Evolutionary conservation across 2,888 invertebrate species (phyloP), one percentile per base, ranked within the genome.

Genomic region (Scrobipalpa costella): DNA sequence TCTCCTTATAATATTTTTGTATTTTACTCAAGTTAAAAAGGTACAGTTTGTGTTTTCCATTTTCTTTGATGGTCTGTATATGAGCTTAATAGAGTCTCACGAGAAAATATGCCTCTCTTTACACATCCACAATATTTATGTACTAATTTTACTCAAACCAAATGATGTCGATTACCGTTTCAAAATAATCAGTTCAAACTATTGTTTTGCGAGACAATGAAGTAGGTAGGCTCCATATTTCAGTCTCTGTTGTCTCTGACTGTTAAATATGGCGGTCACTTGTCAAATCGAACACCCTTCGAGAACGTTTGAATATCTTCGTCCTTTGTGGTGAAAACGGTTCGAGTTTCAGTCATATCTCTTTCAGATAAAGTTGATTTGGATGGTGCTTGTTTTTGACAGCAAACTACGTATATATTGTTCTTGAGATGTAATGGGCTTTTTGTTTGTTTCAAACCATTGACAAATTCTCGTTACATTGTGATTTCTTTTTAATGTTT

Each of bases 241-340:
- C 57, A 63, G 49, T 62, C 44, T 36, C 60, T 63, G 66, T 67
- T 66, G 67, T 67, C 64, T 58, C 55, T 65, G 67, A 64, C 66
- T 61, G 62, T 67, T 64, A 69, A 69, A 71, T 67, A 71, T 68
- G 66, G 66, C 62, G 59, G 63, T 38, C 62, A 66, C 71, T 67
- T 69, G 64, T 68, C 64, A 66, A 62, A 17, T 63, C 66, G 52
- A 55, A 44, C 61, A 49, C 17, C 58, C 21, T 57, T 44, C 59
- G 6, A 59, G 44, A 40, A 27, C 44, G 17, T 38, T 21, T 36
- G n/a, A 58, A 44, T 27, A 44, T 34, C 34, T 33, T 15, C 15
- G n/a, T 55, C 8, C n/a, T 27, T 11, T 27, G n/a, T 27, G n/a
- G 27, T 27, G 15, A 15, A 36, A 36, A 36, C 15, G 15, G 9